phyloP scores from a whole-genome alignment of 2,113 vertebrate genomes.

The Leptocoma aspasia region DNA sequence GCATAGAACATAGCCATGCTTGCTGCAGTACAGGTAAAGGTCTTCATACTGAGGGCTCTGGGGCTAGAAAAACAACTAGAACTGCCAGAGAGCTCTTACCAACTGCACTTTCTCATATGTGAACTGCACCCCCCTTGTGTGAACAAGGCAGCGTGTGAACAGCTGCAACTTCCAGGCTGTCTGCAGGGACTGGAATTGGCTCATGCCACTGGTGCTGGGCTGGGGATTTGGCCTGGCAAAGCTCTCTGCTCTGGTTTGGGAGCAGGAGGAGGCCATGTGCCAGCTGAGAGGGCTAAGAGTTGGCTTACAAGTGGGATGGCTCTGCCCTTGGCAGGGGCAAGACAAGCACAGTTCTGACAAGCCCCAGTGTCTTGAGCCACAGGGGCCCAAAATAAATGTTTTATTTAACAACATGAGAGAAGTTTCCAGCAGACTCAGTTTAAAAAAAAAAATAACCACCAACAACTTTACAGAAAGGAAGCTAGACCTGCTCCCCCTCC shows the following conservation, averaged over 20 bases:
- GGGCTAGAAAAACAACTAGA: not conserved
- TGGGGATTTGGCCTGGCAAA: not conserved
- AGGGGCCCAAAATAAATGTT: constrained; percentile 62
- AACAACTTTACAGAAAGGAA: constrained; percentile 50
- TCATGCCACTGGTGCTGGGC: not conserved
- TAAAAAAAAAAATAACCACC: constrained; percentile 5
- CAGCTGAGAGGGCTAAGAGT: not conserved
- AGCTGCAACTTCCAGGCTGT: rapidly evolving
- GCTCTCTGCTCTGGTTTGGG: not conserved
- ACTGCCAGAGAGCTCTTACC: not conserved
- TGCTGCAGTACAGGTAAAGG: not conserved
- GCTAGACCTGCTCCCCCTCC: not conserved
- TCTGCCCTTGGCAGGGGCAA: not conserved
- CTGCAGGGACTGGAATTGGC: not conserved
- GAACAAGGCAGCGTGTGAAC: not conserved
- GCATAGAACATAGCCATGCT: not conserved
- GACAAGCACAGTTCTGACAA: not conserved
- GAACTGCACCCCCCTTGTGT: not conserved
- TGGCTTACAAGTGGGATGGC: not conserved
- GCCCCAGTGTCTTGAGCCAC: constrained; percentile 33
- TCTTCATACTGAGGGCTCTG: not conserved
- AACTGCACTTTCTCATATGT: rapidly evolving
- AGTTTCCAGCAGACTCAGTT: constrained; percentile 30
- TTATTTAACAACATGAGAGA: constrained; percentile 66
- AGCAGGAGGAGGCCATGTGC: not conserved